A percentile compares a stretch with the other conserved stretches of the same genome.
phyloP scores from a whole-genome alignment of 2,113 vertebrate genomes.

The Atractosteus spatula region DNA sequence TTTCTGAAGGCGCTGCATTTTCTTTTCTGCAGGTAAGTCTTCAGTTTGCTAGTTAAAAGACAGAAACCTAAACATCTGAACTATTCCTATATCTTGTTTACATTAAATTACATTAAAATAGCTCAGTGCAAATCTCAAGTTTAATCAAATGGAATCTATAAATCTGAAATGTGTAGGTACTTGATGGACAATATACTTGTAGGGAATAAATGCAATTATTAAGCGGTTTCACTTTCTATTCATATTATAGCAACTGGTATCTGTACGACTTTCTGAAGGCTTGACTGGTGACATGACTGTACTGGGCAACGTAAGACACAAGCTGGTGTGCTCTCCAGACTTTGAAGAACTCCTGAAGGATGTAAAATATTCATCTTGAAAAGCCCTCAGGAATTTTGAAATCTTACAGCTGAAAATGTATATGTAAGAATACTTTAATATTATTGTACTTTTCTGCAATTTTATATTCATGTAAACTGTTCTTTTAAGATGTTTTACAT shows the following conservation, averaged over 20 bases:
- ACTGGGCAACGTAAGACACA: conserved; percentile 64
- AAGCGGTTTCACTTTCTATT: background rate
- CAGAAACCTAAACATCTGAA: too few species aligned
- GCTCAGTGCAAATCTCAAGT: too few species aligned
- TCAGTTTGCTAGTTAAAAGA: background rate
- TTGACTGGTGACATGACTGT: conserved; percentile 62
- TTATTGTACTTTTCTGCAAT: background rate
- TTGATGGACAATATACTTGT: too few species aligned
- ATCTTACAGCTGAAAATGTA: background rate
- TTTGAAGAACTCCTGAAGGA: conserved; percentile 57
- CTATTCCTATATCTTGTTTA: too few species aligned
- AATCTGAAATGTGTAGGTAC: too few species aligned
- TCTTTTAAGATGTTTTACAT: background rate
- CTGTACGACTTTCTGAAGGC: conserved; percentile 59
- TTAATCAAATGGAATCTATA: too few species aligned
- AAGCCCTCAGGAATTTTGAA: conserved; percentile 17
- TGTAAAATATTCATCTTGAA: background rate
- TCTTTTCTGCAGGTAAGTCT: conserved; percentile 65
- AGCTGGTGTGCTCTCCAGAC: conserved; percentile 67
- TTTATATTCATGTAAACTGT: background rate
- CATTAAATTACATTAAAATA: too few species aligned
- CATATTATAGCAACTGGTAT: conserved; percentile 60
- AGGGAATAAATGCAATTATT: too few species aligned
- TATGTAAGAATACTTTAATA: too few species aligned
- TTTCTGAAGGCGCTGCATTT: conserved; percentile 64